phyloP scores from a whole-genome alignment of 1,140 invertebrate genomes.

The Hyposmocoma kahamanoa region DNA sequence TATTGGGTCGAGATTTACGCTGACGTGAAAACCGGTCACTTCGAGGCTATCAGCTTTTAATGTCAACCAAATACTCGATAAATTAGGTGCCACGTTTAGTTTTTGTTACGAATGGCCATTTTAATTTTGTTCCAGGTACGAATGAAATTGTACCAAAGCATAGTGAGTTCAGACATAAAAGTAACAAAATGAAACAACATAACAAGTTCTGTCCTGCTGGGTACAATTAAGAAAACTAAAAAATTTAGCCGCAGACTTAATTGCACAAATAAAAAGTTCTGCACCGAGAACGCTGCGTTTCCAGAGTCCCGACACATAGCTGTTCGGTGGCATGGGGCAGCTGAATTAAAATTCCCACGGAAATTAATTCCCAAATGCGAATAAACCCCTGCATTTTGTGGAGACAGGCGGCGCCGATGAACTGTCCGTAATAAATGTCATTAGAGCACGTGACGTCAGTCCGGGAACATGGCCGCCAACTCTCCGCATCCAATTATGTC shows the following conservation, averaged over 20 bases:
- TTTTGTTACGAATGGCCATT: too few species aligned
- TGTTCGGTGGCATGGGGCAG: not conserved
- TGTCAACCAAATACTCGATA: too few species aligned
- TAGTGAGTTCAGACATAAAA: too few species aligned
- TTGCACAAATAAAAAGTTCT: not conserved
- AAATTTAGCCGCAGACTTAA: not conserved
- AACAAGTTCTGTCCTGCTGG: too few species aligned
- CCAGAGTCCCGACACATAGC: not conserved
- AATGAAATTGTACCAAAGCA: too few species aligned
- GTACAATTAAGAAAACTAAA: not conserved
- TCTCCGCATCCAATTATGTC: conserved; percentile 59
- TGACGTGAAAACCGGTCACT: conserved; percentile 15
- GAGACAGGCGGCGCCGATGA: conserved; percentile 43
- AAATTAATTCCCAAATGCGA: conserved; percentile 49
- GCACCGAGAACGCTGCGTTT: not conserved
- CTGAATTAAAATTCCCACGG: conserved; percentile 29
- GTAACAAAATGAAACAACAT: too few species aligned
- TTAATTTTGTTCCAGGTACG: too few species aligned
- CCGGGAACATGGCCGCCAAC: conserved; percentile 39
- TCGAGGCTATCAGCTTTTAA: too few species aligned
- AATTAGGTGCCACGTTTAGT: too few species aligned
- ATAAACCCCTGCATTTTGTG: conserved; percentile 30
- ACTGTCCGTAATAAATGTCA: conserved; percentile 60
- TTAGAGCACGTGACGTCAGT: conserved; percentile 56
- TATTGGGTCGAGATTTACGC: conserved; percentile 31